Percentiles rank a stretch among this genome's conserved stretches.
Conservation (phyloP, 2,113 vertebrate species). For the Cryptomyrus ogoouensis region DNA sequence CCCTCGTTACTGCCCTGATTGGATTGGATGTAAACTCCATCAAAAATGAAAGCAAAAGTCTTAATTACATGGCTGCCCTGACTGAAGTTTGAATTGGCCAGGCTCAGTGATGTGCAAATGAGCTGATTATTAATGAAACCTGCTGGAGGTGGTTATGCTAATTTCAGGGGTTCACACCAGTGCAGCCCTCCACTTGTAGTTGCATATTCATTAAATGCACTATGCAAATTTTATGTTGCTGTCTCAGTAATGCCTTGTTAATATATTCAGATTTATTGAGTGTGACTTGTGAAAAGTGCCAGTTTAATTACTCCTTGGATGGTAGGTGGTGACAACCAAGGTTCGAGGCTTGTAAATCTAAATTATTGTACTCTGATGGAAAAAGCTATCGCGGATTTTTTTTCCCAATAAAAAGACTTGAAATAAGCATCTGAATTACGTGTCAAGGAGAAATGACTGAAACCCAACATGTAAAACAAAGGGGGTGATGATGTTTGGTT, state of each 20-base stretch:
- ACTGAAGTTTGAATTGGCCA: neutral
- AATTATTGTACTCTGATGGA: neutral
- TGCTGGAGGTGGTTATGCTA: neutral
- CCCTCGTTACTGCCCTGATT: neutral
- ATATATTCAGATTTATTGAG: constrained; percentile 6
- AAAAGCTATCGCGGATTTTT: neutral
- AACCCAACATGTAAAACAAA: neutral
- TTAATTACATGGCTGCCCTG: neutral
- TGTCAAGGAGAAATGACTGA: neutral
- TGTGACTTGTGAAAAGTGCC: constrained; percentile 5
- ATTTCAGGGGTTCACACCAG: neutral
- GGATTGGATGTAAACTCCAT: neutral
- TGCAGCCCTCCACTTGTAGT: neutral
- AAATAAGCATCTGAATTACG: neutral
- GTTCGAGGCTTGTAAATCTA: neutral
- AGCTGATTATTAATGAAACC: neutral
- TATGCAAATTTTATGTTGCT: neutral
- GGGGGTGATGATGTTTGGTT: neutral
- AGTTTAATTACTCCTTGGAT: constrained; percentile 1
- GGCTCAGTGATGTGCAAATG: neutral
- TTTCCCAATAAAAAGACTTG: neutral
- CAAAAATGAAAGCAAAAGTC: neutral
- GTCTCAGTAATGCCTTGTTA: neutral
- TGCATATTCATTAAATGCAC: constrained; percentile 4
- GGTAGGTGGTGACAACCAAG: neutral